Conservation (phyloP, 1,140 invertebrate genomes). For the Aphaenogaster ashmeadi region DNA sequence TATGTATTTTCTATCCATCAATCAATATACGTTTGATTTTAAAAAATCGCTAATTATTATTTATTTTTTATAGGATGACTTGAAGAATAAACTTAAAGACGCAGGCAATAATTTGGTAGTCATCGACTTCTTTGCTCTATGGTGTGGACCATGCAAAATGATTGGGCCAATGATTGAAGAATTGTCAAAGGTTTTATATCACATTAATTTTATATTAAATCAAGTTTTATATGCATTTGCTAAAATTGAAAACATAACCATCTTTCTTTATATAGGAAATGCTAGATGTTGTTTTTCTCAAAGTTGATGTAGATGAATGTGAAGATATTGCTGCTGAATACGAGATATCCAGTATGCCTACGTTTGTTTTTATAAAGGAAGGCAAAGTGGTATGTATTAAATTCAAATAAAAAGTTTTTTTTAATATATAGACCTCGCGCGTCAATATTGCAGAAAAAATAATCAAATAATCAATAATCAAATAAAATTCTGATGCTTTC, state of each 20-base stretch:
- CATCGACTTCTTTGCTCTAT: conserved; percentile 95
- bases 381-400: conserved; percentile 88
- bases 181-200: conserved; percentile 88
- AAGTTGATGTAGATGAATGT: conserved; percentile 96
- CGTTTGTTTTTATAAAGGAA: conserved; percentile 96
- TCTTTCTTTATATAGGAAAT: conserved; percentile 88
- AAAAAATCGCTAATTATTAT: conserved; percentile 12
- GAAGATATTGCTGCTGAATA: conserved; percentile 94
- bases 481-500: conserved; percentile 75
- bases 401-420: conserved; percentile 11
- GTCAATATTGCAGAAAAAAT: not conserved
- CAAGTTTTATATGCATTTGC: not conserved
- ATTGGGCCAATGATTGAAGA: conserved; percentile 94
- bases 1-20: not conserved
- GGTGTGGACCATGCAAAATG: conserved; percentile 97
- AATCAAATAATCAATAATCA: not conserved
- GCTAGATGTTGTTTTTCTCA: conserved; percentile 89
- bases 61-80: conserved; percentile 89
- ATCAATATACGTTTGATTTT: not conserved
- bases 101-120: conserved; percentile 95
- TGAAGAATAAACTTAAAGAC: conserved; percentile 91
- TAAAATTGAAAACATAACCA: conserved; percentile 40
- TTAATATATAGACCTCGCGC: not conserved
- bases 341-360: conserved; percentile 96
- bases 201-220: conserved; percentile 48